phyloP scores from a whole-genome alignment of 1,140 invertebrate species.

The Pararge aegeria region DNA sequence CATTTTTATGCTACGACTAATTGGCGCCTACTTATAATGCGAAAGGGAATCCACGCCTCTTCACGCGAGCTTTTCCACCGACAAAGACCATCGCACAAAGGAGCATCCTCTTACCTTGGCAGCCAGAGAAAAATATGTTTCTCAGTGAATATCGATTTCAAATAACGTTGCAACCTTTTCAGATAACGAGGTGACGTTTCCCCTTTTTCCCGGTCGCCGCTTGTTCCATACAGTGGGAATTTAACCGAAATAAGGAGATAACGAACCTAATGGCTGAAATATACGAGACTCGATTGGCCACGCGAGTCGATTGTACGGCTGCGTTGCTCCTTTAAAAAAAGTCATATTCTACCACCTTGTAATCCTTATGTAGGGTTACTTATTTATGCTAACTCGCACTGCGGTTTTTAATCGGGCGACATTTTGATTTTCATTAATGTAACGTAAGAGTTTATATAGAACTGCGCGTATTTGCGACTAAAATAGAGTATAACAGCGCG shows the following conservation, averaged over 20 bases:
- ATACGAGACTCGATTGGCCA: constrained; percentile 52
- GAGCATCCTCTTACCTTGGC: constrained; percentile 39
- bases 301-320: constrained; percentile 9
- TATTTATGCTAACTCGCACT: too few relatives aligned
- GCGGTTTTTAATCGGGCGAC: too few relatives aligned
- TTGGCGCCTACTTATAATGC: constrained; percentile 12
- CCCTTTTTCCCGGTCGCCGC: constrained; percentile 60
- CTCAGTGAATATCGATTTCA: constrained; percentile 76
- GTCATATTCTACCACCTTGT: not conserved
- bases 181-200: constrained; percentile 77
- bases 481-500: too few relatives aligned
- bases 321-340: constrained; percentile 13
- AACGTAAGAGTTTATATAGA: too few relatives aligned
- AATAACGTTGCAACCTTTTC: constrained; percentile 78
- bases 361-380: not conserved
- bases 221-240: constrained; percentile 66
- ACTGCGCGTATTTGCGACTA: too few relatives aligned
- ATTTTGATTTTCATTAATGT: too few relatives aligned
- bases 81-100: constrained; percentile 37
- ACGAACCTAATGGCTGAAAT: constrained; percentile 69
- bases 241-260: constrained; percentile 78
- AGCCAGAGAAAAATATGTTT: constrained; percentile 54
- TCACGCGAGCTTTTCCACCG: constrained; percentile 11
- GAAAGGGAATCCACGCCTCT: constrained; percentile 20
- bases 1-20: constrained; percentile 7